These are phyloP conservation scores for Limosa lapponica DNA, from an alignment of 2,797 vertebrate species.

Conservation along the genomic window DNA sequence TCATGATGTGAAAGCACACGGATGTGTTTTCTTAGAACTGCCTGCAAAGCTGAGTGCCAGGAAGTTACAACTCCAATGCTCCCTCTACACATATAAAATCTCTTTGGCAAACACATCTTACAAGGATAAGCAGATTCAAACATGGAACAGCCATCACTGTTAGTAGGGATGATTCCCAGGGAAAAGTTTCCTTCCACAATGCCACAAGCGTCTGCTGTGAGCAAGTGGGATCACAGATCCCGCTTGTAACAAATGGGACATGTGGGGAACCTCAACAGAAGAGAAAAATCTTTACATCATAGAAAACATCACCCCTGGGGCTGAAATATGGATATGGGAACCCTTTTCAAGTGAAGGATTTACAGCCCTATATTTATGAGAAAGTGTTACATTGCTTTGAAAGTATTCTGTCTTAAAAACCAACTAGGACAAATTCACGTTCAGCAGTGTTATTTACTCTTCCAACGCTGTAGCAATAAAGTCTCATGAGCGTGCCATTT, in stretches of 20 bases:
- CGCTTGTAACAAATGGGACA: neutral
- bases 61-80: neutral
- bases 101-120: conserved; percentile 48
- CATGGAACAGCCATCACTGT: neutral
- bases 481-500: neutral
- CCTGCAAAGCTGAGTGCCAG: conserved; percentile 25
- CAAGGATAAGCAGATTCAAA: neutral
- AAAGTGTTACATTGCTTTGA: conserved; percentile 4
- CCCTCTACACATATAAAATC: conserved; percentile 38
- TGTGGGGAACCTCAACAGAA: neutral
- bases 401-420: neutral
- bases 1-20: neutral
- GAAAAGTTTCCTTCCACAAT: neutral
- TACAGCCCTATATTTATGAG: neutral
- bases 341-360: conserved; percentile 30
- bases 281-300: conserved; percentile 4
- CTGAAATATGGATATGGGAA: conserved; percentile 14
- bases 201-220: neutral
- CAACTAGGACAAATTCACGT: neutral
- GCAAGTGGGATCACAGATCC: neutral
- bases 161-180: neutral
- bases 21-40: conserved; percentile 31
- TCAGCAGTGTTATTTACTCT: neutral
- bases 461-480: neutral
- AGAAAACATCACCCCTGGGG: neutral